Evolutionary conservation across 2,888 invertebrate species (phyloP).

Genomic region (Apotomis capreana): DNA sequence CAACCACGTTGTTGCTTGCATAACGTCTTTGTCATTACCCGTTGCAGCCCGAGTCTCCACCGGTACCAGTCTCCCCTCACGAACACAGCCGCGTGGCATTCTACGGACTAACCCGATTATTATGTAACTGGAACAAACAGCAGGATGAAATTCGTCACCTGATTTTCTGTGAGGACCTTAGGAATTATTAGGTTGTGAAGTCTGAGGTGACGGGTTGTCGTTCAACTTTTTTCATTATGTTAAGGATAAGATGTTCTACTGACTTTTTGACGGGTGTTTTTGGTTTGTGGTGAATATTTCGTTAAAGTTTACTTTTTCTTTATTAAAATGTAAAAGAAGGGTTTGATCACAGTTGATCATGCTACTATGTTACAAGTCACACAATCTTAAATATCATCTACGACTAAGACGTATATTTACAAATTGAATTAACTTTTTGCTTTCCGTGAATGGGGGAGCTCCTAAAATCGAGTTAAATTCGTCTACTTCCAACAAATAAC

Average conservation of each 20-base stretch:
- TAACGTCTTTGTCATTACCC: slow-evolving; percentile 21
- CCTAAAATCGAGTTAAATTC: too few relatives aligned
- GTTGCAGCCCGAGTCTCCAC: neutral
- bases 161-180: slow-evolving; percentile 16
- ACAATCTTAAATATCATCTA: too few relatives aligned
- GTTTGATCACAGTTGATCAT: too few relatives aligned
- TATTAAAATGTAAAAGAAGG: too few relatives aligned
- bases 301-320: too few relatives aligned
- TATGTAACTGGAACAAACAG: slow-evolving; percentile 7
- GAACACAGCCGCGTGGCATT: neutral
- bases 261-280: neutral
- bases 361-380: too few relatives aligned
- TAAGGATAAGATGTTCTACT: slow-evolving; percentile 1
- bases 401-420: too few relatives aligned
- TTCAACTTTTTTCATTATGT: slow-evolving; percentile 22
- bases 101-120: neutral
- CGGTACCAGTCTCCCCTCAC: neutral
- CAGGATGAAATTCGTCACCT: slow-evolving; percentile 22
- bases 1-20: neutral
- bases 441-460: too few relatives aligned
- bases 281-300: too few relatives aligned
- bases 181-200: slow-evolving; percentile 23
- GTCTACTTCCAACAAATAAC: too few relatives aligned
- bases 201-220: slow-evolving; percentile 6
- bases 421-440: too few relatives aligned